Evolutionary conservation across 1,140 invertebrate genomes (phyloP).

Genomic region (Dermatophagoides farinae): DNA sequence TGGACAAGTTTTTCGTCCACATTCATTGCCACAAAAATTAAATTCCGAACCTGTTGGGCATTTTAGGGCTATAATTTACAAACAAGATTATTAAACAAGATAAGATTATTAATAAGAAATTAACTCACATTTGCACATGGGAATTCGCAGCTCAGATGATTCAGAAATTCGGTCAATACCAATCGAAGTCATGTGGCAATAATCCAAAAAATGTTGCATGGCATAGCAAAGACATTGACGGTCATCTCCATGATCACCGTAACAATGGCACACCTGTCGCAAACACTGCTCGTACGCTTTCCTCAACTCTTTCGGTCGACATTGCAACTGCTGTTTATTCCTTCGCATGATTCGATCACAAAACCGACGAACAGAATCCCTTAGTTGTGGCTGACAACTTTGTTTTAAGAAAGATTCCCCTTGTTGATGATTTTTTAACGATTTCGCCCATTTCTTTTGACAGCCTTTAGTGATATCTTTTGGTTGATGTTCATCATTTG

Average conservation of each 20-base stretch:
- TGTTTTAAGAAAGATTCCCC: neutral
- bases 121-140: neutral
- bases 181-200: too few species aligned
- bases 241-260: neutral
- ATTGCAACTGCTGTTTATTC: too few species aligned
- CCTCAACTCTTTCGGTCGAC: too few species aligned
- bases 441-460: too few species aligned
- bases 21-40: neutral
- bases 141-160: neutral
- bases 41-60: neutral
- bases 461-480: too few species aligned
- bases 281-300: neutral
- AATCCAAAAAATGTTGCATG: too few species aligned
- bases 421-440: neutral
- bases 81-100: too few species aligned
- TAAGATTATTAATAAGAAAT: neutral
- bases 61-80: neutral
- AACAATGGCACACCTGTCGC: neutral
- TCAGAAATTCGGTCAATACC: too few species aligned
- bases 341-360: too few species aligned
- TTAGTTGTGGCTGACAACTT: neutral
- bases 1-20: neutral
- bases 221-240: too few species aligned
- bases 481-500: conserved; percentile 24
- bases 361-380: too few species aligned